Evolutionary conservation across 1,140 invertebrate genomes (phyloP).

Genomic region (Metaphire vulgaris): DNA sequence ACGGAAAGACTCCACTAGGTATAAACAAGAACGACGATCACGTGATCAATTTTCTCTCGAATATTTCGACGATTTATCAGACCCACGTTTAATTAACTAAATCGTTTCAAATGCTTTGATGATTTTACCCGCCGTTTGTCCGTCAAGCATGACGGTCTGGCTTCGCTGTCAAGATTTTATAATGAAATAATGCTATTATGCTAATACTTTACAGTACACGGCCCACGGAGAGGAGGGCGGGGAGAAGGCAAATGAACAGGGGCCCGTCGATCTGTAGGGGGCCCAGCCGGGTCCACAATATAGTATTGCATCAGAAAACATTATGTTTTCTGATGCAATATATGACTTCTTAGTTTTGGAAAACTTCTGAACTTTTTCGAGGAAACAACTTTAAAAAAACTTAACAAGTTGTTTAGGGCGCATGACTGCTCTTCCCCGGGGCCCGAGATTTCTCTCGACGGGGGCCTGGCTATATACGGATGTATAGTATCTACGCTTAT

Average conservation of each 20-base stretch:
- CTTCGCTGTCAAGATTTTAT: too few species aligned
- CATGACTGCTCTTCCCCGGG: too few species aligned
- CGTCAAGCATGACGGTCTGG: too few species aligned
- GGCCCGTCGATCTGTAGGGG: not conserved
- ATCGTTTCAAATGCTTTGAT: too few species aligned
- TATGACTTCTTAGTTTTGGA: too few species aligned
- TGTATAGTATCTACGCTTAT: not conserved
- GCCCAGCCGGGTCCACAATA: not conserved
- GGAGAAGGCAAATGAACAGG: not conserved
- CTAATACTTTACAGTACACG: too few species aligned
- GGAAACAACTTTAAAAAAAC: not conserved
- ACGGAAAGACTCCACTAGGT: slow-evolving; percentile 94
- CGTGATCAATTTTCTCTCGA: not conserved
- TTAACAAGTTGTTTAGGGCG: too few species aligned
- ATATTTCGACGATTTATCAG: too few species aligned
- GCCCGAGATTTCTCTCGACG: not conserved
- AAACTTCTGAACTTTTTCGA: not conserved
- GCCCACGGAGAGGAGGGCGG: not conserved
- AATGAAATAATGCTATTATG: too few species aligned
- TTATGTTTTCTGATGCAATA: not conserved
- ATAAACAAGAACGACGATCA: slow-evolving; percentile 31
- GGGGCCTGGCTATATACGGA: not conserved
- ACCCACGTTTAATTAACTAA: too few species aligned
- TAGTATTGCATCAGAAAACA: not conserved
- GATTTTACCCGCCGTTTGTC: too few species aligned